These are phyloP conservation scores for Bradypodion ventrale DNA, from an alignment of 2,797 vertebrate genomes.

Conservation along the genomic window DNA sequence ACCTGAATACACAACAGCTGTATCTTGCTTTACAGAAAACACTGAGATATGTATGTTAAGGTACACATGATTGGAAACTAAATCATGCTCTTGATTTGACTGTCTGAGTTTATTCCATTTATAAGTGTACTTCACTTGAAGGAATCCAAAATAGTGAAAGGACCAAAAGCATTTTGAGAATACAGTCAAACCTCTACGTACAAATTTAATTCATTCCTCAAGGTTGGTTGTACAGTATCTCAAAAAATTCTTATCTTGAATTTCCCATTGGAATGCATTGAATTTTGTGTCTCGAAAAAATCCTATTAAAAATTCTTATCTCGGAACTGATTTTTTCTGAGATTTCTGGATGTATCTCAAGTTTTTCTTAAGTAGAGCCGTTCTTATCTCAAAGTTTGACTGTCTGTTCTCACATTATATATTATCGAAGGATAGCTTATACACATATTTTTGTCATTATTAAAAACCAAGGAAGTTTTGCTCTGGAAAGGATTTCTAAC, in stretches of 20 bases:
- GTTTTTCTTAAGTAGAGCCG: no score
- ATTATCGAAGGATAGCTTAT: constrained; percentile 3
- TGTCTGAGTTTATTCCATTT: background rate
- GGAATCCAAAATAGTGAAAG: background rate
- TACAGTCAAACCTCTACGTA: no score
- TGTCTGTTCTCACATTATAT: background rate
- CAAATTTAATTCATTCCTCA: no score
- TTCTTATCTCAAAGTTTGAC: no score
- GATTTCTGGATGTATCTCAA: no score
- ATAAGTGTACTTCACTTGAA: background rate
- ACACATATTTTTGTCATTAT: background rate
- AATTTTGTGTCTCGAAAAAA: no score
- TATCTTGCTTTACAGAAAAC: background rate
- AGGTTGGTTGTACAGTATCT: no score
- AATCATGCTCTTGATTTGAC: background rate
- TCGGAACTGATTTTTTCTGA: no score
- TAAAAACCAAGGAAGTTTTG: background rate
- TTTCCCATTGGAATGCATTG: no score
- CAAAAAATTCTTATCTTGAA: no score
- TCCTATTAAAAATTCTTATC: no score
- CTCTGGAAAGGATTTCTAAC: background rate
- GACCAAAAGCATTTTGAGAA: background rate
- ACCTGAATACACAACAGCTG: no score
- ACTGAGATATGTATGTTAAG: background rate
- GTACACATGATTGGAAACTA: background rate